These are phyloP conservation scores for Leptodirus hochenwartii DNA, from an alignment of 2,888 invertebrate species.

Conservation along the genomic window DNA sequence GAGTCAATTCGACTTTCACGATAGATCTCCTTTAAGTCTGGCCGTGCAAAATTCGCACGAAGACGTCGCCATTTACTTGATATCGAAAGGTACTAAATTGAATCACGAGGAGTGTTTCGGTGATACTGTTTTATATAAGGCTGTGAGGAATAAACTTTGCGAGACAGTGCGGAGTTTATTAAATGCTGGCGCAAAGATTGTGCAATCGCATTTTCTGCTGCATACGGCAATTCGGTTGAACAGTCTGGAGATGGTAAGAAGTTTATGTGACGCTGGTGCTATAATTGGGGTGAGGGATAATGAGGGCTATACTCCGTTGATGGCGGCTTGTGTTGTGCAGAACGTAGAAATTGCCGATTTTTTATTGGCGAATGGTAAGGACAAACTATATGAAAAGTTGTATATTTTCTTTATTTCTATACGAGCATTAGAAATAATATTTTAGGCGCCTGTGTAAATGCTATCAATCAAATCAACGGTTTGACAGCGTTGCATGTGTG, in stretches of 20 bases:
- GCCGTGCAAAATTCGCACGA: constrained; percentile 26
- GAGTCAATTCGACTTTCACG: constrained; percentile 25
- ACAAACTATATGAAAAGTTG: too few species aligned
- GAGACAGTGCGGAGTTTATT: constrained; percentile 30
- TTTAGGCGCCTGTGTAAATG: constrained; percentile 23
- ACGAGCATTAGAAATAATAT: constrained; percentile 1
- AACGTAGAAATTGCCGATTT: constrained; percentile 30
- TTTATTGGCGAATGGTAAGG: constrained; percentile 36
- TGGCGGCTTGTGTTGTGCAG: constrained; percentile 31
- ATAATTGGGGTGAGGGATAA: constrained; percentile 44
- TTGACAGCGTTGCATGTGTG: constrained; percentile 40
- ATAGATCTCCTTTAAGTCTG: constrained; percentile 29
- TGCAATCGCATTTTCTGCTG: constrained; percentile 49
- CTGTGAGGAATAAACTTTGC: constrained; percentile 45
- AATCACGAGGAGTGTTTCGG: constrained; percentile 53
- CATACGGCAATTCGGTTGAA: constrained; percentile 47
- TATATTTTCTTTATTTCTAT: constrained; percentile 4
- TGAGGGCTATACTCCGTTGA: constrained; percentile 48
- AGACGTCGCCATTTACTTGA: constrained; percentile 28
- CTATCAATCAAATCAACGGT: constrained; percentile 23
- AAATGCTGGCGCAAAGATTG: constrained; percentile 45
- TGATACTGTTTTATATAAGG: constrained; percentile 50
- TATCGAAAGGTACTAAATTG: constrained; percentile 39
- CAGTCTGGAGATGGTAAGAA: constrained; percentile 36
- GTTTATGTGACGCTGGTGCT: constrained; percentile 36